A percentile compares a stretch with the other conserved stretches of the same genome.
phyloP scores from a whole-genome alignment of 2,797 vertebrate species.

The Pseudochaenichthys georgianus region DNA sequence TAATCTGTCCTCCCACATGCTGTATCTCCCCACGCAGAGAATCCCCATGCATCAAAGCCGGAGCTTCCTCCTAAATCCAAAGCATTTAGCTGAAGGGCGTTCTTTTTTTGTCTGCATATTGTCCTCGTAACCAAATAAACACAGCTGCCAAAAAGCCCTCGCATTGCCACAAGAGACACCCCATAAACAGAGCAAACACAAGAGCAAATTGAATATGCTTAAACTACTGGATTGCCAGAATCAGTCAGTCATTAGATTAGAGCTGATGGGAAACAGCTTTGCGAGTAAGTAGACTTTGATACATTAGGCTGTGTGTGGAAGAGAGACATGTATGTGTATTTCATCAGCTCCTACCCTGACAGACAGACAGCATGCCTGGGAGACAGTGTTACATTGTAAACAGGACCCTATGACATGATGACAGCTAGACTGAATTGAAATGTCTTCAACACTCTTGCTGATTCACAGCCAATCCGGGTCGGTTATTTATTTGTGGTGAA shows the following conservation, averaged over 20 bases:
- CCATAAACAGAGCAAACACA: conserved; percentile 44
- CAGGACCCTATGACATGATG: no score
- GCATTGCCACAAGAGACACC: conserved; percentile 38
- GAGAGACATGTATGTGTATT: not conserved
- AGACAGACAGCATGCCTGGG: no score
- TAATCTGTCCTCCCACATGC: conserved; percentile 64
- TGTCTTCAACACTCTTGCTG: not conserved
- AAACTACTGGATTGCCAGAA: conserved; percentile 54
- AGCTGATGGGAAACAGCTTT: conserved; percentile 66
- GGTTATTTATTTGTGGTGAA: conserved; percentile 40
- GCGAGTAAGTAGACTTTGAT: conserved; percentile 9
- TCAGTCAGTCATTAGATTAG: conserved; percentile 51
- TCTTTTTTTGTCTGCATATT: conserved; percentile 67
- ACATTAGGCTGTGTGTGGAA: conserved; percentile 27
- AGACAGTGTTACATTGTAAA: no score
- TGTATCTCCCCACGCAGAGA: conserved; percentile 61
- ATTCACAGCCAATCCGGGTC: conserved; percentile 24
- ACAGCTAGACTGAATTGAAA: conserved; percentile 20
- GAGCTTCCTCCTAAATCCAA: conserved; percentile 63
- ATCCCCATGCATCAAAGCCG: conserved; percentile 69
- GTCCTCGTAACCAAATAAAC: conserved; percentile 78
- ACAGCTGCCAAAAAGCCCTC: conserved; percentile 75
- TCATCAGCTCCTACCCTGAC: conserved; percentile 9
- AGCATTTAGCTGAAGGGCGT: conserved; percentile 71
- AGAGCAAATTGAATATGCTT: conserved; percentile 33